Evolutionary conservation across 23 tunicate species (phyloP).

Genomic region (Trididemnum clinides): DNA sequence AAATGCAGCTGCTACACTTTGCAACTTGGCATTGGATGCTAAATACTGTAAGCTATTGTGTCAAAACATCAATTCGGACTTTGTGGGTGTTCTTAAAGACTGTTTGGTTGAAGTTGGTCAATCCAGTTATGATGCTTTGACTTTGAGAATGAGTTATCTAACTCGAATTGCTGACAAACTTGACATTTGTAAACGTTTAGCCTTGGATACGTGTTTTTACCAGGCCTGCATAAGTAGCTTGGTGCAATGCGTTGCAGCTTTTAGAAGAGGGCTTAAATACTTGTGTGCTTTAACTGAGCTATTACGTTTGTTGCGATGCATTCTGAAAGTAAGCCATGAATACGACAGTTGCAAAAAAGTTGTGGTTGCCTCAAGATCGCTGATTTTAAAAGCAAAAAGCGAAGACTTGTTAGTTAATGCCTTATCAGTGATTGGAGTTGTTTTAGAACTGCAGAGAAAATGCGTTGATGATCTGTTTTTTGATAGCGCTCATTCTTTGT

Average conservation of each 20-base stretch:
- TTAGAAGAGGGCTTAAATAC: conserved; percentile 30
- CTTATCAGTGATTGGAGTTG: not conserved
- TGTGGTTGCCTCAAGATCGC: not conserved
- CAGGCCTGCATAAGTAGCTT: not conserved
- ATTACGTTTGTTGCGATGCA: conserved; percentile 7
- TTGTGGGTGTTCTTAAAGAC: not conserved
- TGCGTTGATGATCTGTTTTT: not conserved
- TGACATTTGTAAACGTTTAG: not conserved
- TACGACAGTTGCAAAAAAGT: not conserved
- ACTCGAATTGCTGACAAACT: not conserved
- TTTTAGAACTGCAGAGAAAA: not conserved
- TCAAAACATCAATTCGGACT: not conserved
- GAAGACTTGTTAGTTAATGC: conserved; percentile 4
- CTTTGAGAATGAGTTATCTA: not conserved
- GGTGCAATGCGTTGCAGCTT: conserved; percentile 1
- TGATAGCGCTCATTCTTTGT: not conserved
- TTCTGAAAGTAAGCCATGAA: not conserved
- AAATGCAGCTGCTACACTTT: conserved; percentile 45
- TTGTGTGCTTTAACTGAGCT: conserved; percentile 44
- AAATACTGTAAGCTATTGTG: conserved; percentile 8
- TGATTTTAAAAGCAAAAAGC: not conserved
- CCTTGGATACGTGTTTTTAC: not conserved
- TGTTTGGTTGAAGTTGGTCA: not conserved
- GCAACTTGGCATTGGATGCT: conserved; percentile 47
- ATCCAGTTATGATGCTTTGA: conserved; percentile 24